Percentiles rank a stretch among this genome's conserved stretches.
These are phyloP conservation scores for Parnassius apollo DNA, from an alignment of 2,888 invertebrate genomes.

Conservation along the genomic window DNA sequence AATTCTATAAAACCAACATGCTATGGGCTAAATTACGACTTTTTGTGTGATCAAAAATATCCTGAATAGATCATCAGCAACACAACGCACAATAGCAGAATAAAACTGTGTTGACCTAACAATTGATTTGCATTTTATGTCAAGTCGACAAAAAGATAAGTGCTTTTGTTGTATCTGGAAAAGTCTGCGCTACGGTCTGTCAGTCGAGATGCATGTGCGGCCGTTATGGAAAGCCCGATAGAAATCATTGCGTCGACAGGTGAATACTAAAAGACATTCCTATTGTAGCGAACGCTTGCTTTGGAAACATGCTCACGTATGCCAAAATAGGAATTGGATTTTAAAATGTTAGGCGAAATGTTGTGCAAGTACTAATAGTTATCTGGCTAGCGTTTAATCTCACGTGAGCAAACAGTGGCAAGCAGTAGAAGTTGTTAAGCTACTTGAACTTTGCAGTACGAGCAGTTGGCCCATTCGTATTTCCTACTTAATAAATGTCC, in stretches of 20 bases:
- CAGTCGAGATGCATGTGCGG: slow-evolving; percentile 51
- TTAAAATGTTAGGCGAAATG: slow-evolving; percentile 28
- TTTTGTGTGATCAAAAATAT: slow-evolving; percentile 49
- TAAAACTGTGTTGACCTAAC: slow-evolving; percentile 75
- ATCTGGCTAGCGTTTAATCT: slow-evolving; percentile 16
- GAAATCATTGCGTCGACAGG: slow-evolving; percentile 64
- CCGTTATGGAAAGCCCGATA: slow-evolving; percentile 50
- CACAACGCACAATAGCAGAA: slow-evolving; percentile 66
- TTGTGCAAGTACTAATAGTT: slow-evolving; percentile 8
- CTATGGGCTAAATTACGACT: slow-evolving; percentile 40
- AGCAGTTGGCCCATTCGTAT: slow-evolving; percentile 44
- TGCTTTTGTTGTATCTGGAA: slow-evolving; percentile 65
- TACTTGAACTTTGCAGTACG: slow-evolving; percentile 40
- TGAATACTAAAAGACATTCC: slow-evolving; percentile 67
- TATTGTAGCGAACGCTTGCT: slow-evolving; percentile 50
- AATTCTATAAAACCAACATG: slow-evolving; percentile 36
- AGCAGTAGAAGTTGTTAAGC: slow-evolving; percentile 43
- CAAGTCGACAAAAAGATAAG: slow-evolving; percentile 63
- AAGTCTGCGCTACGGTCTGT: slow-evolving; percentile 62
- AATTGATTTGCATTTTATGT: slow-evolving; percentile 77
- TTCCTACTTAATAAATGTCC: slow-evolving; percentile 69
- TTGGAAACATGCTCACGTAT: slow-evolving; percentile 32
- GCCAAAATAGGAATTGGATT: slow-evolving; percentile 25
- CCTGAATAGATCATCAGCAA: slow-evolving; percentile 49
- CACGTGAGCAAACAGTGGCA: slow-evolving; percentile 34